phyloP scores from a whole-genome alignment of 2,113 vertebrate genomes.

The Podilymbus podiceps region DNA sequence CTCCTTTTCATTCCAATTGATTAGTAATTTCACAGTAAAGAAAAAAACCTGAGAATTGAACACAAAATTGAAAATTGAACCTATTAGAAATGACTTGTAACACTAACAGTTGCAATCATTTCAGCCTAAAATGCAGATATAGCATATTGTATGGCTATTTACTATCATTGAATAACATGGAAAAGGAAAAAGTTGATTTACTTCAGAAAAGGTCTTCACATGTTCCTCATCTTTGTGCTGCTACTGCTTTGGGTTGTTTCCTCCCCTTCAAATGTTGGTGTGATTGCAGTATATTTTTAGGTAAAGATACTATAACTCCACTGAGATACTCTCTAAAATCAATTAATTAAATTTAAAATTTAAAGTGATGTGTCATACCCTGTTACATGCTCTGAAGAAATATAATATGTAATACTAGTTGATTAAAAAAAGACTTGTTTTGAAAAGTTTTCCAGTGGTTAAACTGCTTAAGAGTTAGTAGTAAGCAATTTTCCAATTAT shows the following conservation, averaged over 20 bases:
- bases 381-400: neutral
- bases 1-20: neutral
- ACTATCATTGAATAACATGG: neutral
- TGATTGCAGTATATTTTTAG: neutral
- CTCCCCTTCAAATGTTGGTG: neutral
- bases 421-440: neutral
- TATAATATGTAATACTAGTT: neutral
- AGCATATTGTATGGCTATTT: neutral
- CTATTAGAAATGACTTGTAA: neutral
- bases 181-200: neutral
- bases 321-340: neutral
- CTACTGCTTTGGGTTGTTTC: neutral
- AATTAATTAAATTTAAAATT: neutral
- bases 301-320: neutral
- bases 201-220: neutral
- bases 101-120: neutral
- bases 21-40: slow-evolving; percentile 27
- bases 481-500: neutral
- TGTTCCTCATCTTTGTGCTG: neutral
- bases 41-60: slow-evolving; percentile 4
- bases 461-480: neutral
- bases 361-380: neutral
- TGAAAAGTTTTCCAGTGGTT: neutral
- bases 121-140: neutral
- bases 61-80: neutral